Percentiles rank a stretch among this genome's conserved stretches.
Evolutionary conservation across 2,113 vertebrate genomes (phyloP).

Genomic region (Procavia capensis): DNA sequence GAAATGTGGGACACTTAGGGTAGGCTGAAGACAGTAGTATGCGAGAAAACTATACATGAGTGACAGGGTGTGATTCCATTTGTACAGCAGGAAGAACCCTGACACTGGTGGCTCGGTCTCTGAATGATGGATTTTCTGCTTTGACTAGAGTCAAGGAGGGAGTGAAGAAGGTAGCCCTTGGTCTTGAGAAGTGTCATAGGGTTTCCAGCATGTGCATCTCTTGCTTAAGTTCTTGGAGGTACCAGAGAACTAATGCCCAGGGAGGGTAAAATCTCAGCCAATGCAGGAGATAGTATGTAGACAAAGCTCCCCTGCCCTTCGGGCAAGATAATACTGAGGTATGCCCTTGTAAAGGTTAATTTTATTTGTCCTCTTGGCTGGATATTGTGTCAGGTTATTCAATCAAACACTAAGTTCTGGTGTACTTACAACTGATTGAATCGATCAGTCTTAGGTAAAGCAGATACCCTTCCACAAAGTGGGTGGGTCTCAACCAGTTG

Average conservation of each 20-base stretch:
- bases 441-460: no score
- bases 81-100: not conserved
- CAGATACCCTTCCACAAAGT: no score
- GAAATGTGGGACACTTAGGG: not conserved
- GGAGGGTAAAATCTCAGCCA: not conserved
- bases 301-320: not conserved
- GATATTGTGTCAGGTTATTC: no score
- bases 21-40: no score
- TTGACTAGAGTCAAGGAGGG: no score
- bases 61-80: not conserved
- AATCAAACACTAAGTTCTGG: no score
- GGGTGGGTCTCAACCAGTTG: no score
- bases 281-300: rapidly evolving
- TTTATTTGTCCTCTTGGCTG: no score
- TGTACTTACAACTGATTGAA: no score
- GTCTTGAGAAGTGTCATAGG: not conserved
- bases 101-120: not conserved
- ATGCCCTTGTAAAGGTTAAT: no score
- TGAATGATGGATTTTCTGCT: not conserved
- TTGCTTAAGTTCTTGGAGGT: not conserved
- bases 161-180: not conserved
- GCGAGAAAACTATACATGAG: not conserved
- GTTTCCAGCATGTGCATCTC: not conserved
- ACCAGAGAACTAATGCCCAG: not conserved
- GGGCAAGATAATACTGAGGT: not conserved